Conservation (phyloP, 2,888 invertebrate species). For the Sphinx pinastri region DNA sequence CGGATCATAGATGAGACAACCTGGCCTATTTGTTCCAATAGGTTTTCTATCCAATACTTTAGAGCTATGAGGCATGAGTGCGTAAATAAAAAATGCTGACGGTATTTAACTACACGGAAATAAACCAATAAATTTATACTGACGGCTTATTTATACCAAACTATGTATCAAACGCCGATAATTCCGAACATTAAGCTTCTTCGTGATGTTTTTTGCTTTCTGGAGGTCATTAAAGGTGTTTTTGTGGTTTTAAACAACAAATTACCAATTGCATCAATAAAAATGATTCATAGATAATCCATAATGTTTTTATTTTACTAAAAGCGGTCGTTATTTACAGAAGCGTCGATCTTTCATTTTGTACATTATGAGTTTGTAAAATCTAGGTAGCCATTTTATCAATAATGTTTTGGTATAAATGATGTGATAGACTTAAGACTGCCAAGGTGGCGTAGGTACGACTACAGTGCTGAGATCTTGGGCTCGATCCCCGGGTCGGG, state of each 20-base stretch:
- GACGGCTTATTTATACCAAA: background rate
- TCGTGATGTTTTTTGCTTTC: constrained; percentile 1
- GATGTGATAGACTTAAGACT: too few species aligned
- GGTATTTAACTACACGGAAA: background rate
- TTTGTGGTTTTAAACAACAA: background rate
- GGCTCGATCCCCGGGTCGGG: too few species aligned
- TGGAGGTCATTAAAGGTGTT: constrained; percentile 10
- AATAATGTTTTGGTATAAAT: too few species aligned
- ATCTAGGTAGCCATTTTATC: too few species aligned
- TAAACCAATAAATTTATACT: background rate
- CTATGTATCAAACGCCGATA: background rate
- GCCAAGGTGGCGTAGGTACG: too few species aligned
- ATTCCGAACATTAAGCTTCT: background rate
- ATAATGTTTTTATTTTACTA: background rate
- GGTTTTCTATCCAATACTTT: background rate
- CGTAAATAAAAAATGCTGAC: too few species aligned
- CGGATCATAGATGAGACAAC: too few species aligned
- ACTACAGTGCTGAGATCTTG: too few species aligned
- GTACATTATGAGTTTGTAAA: too few species aligned
- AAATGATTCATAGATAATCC: constrained; percentile 8
- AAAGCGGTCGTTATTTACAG: background rate
- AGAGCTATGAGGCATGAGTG: too few species aligned
- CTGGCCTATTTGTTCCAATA: background rate
- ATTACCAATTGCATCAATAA: constrained; percentile 2
- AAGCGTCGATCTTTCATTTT: background rate